Evolutionary conservation across 2,888 invertebrate species (phyloP).

Genomic region (Laothoe populi): DNA sequence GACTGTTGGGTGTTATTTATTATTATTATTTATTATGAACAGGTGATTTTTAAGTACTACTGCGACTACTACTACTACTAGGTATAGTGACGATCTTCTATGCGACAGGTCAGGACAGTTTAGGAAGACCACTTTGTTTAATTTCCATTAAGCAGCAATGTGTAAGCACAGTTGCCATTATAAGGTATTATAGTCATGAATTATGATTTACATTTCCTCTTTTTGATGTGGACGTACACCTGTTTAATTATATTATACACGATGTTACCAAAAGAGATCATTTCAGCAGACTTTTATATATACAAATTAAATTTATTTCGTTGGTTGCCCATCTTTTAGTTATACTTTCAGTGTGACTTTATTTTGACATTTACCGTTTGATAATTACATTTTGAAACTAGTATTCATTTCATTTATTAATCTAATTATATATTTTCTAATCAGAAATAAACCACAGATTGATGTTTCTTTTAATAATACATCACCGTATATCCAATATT

Average conservation of each 20-base stretch:
- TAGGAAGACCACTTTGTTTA: too few relatives aligned
- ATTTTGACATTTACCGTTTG: background rate
- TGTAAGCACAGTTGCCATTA: background rate
- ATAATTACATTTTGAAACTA: background rate
- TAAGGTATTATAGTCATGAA: background rate
- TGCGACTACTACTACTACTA: too few relatives aligned
- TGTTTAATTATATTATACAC: slow-evolving; percentile 10
- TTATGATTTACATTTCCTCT: background rate
- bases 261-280: slow-evolving; percentile 36
- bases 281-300: slow-evolving; percentile 38
- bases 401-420: background rate
- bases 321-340: slow-evolving; percentile 5
- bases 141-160: too few relatives aligned
- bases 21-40: too few relatives aligned
- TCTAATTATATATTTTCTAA: background rate
- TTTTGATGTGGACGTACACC: background rate
- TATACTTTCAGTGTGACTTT: background rate
- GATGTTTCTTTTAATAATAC: too few relatives aligned
- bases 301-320: slow-evolving; percentile 47
- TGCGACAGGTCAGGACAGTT: too few relatives aligned
- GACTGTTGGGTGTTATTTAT: too few relatives aligned
- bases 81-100: too few relatives aligned
- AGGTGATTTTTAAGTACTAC: too few relatives aligned
- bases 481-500: too few relatives aligned
- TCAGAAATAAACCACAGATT: background rate